Conservation (phyloP, 2,888 invertebrate genomes). For the Aricia artaxerxes region DNA sequence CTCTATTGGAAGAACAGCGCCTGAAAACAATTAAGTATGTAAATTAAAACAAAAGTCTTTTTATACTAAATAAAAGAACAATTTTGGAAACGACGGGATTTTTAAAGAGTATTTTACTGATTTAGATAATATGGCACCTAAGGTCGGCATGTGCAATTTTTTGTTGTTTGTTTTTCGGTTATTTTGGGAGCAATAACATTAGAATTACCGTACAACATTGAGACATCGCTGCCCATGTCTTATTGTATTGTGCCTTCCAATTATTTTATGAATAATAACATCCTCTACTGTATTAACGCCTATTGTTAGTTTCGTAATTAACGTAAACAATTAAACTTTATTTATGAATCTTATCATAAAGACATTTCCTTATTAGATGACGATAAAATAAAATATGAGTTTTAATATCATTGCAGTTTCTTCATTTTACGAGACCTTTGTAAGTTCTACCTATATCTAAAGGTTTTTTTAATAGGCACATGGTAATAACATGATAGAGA, state of each 20-base stretch:
- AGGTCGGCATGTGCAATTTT: background rate
- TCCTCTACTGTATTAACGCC: background rate
- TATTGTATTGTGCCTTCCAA: background rate
- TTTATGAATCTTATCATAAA: background rate
- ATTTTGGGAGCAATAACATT: background rate
- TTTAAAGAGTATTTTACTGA: background rate
- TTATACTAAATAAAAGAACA: constrained; percentile 7
- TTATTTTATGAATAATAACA: background rate
- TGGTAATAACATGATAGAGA: too few species aligned
- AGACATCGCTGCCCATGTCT: background rate
- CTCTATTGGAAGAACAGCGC: constrained; percentile 62
- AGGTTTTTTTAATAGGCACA: too few species aligned
- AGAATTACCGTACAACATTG: background rate
- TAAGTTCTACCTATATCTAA: too few species aligned
- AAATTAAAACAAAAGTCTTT: background rate
- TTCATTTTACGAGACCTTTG: background rate
- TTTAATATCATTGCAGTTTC: background rate
- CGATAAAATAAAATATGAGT: background rate
- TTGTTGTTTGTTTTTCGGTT: background rate
- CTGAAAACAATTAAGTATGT: constrained; percentile 48
- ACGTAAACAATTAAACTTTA: background rate
- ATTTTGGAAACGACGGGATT: background rate
- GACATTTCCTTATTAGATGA: constrained; percentile 4
- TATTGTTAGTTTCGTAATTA: constrained; percentile 10
- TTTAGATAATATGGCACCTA: background rate